These are phyloP conservation scores for Agelastica alni DNA, from an alignment of 2,888 invertebrate genomes.

Conservation along the genomic window DNA sequence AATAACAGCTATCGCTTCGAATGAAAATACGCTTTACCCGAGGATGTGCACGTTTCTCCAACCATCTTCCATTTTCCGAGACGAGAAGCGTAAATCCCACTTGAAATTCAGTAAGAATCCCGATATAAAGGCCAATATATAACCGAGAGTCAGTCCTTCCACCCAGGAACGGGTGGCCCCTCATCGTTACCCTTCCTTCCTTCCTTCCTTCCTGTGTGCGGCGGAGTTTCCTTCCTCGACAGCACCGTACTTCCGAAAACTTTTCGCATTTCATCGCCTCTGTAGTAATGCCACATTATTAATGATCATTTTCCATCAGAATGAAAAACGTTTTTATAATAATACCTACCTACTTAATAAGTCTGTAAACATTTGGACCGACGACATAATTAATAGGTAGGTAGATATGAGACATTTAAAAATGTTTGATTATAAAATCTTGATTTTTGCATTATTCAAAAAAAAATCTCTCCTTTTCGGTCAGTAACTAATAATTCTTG, in stretches of 20 bases:
- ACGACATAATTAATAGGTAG: too few species aligned
- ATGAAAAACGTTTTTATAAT: too few species aligned
- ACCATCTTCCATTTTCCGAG: slow-evolving; percentile 20
- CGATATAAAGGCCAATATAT: slow-evolving; percentile 50
- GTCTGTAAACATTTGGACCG: too few species aligned
- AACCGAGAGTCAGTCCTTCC: slow-evolving; percentile 42
- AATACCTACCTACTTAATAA: too few species aligned
- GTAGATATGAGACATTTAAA: too few species aligned
- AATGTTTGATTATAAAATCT: too few species aligned
- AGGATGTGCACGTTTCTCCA: slow-evolving; percentile 31
- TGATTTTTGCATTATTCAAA: too few species aligned
- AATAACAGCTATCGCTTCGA: too few species aligned
- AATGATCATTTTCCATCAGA: slow-evolving; percentile 47
- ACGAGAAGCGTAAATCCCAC: slow-evolving; percentile 44
- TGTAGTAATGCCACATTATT: slow-evolving; percentile 51
- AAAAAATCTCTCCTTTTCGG: too few species aligned
- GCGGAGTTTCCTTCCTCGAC: slow-evolving; percentile 49
- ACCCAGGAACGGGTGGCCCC: slow-evolving; percentile 32
- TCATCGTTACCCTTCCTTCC: slow-evolving; percentile 50
- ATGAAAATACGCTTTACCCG: too few species aligned
- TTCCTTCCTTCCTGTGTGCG: slow-evolving; percentile 52
- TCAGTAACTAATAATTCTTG: too few species aligned
- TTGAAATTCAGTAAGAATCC: slow-evolving; percentile 46
- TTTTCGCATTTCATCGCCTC: slow-evolving; percentile 45
- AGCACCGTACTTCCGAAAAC: slow-evolving; percentile 48